Conservation (phyloP, 2,888 invertebrate species). For the Drosophila prostipennis region DNA sequence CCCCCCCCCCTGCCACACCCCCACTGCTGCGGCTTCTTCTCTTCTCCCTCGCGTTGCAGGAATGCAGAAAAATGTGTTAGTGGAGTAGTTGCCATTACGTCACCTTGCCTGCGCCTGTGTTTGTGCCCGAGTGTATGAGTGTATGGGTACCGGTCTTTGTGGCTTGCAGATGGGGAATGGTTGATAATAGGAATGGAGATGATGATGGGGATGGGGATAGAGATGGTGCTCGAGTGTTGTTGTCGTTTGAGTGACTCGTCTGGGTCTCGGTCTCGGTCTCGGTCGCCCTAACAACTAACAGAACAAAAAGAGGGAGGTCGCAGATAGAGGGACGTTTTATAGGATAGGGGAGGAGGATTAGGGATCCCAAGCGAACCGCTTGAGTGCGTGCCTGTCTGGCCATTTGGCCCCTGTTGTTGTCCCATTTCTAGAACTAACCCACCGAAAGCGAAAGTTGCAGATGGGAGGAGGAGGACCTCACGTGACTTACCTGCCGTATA, state of each 20-base stretch:
- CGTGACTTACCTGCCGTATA: constrained; percentile 18
- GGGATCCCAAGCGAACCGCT: not conserved
- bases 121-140: not conserved
- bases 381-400: constrained; percentile 7
- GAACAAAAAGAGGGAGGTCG: not conserved
- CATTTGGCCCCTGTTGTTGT: not conserved
- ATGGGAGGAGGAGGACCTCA: constrained; percentile 4
- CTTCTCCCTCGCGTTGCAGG: constrained; percentile 64
- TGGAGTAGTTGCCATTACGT: constrained; percentile 84
- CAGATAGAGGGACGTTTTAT: not conserved
- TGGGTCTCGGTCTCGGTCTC: constrained; percentile 66
- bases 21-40: constrained; percentile 2
- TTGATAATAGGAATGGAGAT: constrained; percentile 13
- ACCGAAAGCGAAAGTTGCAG: constrained; percentile 56
- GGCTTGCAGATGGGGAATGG: constrained; percentile 25
- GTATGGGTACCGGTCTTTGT: constrained; percentile 27
- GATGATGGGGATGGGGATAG: constrained; percentile 10
- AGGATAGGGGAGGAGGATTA: not conserved
- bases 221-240: constrained; percentile 16
- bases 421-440: constrained; percentile 15
- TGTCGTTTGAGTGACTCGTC: constrained; percentile 31
- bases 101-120: constrained; percentile 67
- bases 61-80: constrained; percentile 84
- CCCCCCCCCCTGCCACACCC: not conserved
- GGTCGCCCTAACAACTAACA: constrained; percentile 64